Evolutionary conservation across 1,140 invertebrate species (phyloP), one percentile per base, ranked within the genome.

Genomic region (Agrypnia vestita): DNA sequence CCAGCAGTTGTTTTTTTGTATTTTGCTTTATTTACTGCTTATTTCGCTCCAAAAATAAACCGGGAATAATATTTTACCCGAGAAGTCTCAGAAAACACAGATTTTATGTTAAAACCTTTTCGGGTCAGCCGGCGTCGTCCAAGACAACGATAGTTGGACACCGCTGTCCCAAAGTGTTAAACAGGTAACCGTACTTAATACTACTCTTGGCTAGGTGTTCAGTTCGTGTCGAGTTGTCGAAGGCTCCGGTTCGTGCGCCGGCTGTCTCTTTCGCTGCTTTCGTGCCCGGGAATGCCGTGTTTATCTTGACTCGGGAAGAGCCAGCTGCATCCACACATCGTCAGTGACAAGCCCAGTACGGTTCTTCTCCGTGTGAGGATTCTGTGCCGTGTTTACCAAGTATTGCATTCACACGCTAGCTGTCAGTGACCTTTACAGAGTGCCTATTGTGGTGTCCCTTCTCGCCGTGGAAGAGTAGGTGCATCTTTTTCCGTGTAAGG

Each of bases 371-470:
- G 12, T 25, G 9, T 15, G 62, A 47, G 43, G 21, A 67, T 44
- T 43, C 1, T 8, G 4, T 44, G n/a, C 43, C 15, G 62, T 67
- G 43, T 43, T 43, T 67, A 7, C n/a, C 21, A 11, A 11, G 12
- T 47, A n/a, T 35, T 43, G 25, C 10, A 11, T 47, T 43, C 35
- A 59, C 15, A 59, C 17, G 21, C 55, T 59, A 64, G 61, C 67
- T 49, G 67, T 71, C 67, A 25, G 67, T 71, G 67, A 71, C 67
- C 67, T 71, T 71, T 51, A 19, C 49, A 71, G 51, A 25, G 67
- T 71, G 46, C 15, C 17, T 25, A 12, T 47, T 47, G 15, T 47
- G n/a, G 4, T 15, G n/a, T 46, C 64, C 44, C 46, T 17, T 17
- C 25, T 35, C 35, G 46, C 47, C 67, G 67, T 51, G 67, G 67